phyloP scores from a whole-genome alignment of 2,113 vertebrate genomes.

The Crotalus helleri region DNA sequence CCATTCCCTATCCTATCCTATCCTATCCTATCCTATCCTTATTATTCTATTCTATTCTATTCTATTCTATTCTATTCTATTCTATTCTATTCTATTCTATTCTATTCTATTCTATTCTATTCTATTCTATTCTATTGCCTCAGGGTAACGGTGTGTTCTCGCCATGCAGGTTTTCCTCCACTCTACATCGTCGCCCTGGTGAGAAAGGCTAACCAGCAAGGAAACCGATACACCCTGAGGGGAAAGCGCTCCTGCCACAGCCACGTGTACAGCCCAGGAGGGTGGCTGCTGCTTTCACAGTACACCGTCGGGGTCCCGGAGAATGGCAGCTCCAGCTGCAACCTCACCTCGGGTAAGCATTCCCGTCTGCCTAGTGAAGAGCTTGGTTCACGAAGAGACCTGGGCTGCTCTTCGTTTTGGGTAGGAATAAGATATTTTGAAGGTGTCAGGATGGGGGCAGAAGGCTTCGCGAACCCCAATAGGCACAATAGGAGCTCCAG shows the following conservation, averaged over 20 bases:
- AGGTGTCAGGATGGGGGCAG: not conserved
- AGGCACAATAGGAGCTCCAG: not conserved
- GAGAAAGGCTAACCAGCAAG: slow-evolving; percentile 72
- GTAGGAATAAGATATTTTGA: not conserved
- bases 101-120: no score
- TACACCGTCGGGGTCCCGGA: slow-evolving; percentile 62
- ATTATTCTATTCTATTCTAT: no score
- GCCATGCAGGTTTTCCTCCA: slow-evolving; percentile 68
- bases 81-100: no score
- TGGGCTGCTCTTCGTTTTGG: not conserved
- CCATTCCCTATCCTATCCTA: no score
- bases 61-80: no score
- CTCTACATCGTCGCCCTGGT: slow-evolving; percentile 76
- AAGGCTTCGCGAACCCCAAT: not conserved
- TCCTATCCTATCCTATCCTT: no score
- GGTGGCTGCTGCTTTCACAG: slow-evolving; percentile 81
- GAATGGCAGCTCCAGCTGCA: slow-evolving; percentile 69
- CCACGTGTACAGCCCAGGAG: slow-evolving; percentile 81
- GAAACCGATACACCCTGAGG: slow-evolving; percentile 72
- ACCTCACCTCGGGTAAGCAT: slow-evolving; percentile 75
- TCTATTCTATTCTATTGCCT: not conserved
- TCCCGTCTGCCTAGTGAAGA: not conserved
- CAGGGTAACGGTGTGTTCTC: slow-evolving; percentile 9
- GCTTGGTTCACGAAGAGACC: not conserved
- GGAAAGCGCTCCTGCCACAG: slow-evolving; percentile 85